Evolutionary conservation across 2,888 invertebrate genomes (phyloP).

Genomic region (Odontocolon sp.): DNA sequence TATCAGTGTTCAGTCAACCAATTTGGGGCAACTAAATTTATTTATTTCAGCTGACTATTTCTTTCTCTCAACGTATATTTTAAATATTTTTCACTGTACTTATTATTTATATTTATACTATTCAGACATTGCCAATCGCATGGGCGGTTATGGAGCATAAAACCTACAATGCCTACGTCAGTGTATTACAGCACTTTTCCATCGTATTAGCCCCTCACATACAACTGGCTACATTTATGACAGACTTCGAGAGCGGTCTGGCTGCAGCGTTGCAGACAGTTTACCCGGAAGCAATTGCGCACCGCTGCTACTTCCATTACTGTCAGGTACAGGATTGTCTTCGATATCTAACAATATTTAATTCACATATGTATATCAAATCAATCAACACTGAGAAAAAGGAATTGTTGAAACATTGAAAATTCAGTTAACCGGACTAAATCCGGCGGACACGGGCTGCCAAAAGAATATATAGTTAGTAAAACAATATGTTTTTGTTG

Average conservation of each 20-base stretch:
- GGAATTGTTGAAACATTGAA: too few relatives aligned
- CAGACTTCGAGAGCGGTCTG: constrained; percentile 19
- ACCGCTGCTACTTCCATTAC: constrained; percentile 8
- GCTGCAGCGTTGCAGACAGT: neutral
- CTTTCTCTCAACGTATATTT: too few relatives aligned
- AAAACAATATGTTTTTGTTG: too few relatives aligned
- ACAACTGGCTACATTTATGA: neutral
- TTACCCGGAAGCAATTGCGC: constrained; percentile 1
- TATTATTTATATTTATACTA: neutral
- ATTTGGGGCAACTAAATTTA: too few relatives aligned
- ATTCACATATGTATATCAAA: too few relatives aligned
- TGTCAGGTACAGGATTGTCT: constrained; percentile 1
- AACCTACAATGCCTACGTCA: neutral
- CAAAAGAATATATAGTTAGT: too few relatives aligned
- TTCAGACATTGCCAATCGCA: constrained; percentile 21
- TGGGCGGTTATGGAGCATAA: constrained; percentile 27
- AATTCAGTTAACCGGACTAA: too few relatives aligned
- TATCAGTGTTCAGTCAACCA: too few relatives aligned
- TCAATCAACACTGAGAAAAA: too few relatives aligned
- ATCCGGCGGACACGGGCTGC: too few relatives aligned
- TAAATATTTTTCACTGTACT: neutral
- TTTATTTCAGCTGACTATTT: too few relatives aligned
- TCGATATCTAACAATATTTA: too few relatives aligned
- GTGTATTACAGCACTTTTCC: neutral
- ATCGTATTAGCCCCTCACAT: neutral